Conservation (phyloP, 2,888 invertebrate species). For the Ophonus ardosiacus region DNA sequence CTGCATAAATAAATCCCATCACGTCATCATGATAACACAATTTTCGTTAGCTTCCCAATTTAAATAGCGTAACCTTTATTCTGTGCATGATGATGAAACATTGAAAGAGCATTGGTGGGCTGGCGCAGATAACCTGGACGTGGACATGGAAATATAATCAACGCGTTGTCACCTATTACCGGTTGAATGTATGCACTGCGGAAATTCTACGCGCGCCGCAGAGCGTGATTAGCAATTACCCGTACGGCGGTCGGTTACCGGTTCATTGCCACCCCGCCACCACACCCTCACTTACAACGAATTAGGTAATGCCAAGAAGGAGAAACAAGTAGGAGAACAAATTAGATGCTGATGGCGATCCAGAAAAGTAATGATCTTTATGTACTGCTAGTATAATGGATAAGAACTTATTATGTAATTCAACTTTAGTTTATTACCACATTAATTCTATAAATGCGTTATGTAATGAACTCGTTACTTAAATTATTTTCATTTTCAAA, state of each 20-base stretch:
- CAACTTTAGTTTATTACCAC: too few species aligned
- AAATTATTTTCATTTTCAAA: too few species aligned
- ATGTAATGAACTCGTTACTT: too few species aligned
- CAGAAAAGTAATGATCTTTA: too few species aligned
- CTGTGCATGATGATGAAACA: neutral
- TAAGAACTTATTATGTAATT: too few species aligned
- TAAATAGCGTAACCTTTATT: neutral
- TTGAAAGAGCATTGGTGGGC: neutral
- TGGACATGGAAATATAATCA: conserved; percentile 60
- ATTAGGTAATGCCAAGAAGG: neutral
- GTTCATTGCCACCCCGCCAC: neutral
- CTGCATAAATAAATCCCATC: neutral
- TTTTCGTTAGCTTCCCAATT: neutral
- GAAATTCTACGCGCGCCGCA: conserved; percentile 55
- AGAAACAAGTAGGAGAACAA: neutral
- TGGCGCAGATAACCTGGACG: conserved; percentile 12
- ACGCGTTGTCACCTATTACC: conserved; percentile 54
- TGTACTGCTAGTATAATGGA: too few species aligned
- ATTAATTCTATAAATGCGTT: too few species aligned
- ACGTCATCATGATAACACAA: neutral
- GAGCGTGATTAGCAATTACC: conserved; percentile 59
- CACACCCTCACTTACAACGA: neutral
- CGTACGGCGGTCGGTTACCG: neutral
- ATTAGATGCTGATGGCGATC: too few species aligned
- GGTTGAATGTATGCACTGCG: conserved; percentile 26